Percentiles rank a stretch among this genome's conserved stretches.
These are phyloP conservation scores for Bimastos eiseni DNA, from an alignment of 2,888 invertebrate species.

Conservation along the genomic window DNA sequence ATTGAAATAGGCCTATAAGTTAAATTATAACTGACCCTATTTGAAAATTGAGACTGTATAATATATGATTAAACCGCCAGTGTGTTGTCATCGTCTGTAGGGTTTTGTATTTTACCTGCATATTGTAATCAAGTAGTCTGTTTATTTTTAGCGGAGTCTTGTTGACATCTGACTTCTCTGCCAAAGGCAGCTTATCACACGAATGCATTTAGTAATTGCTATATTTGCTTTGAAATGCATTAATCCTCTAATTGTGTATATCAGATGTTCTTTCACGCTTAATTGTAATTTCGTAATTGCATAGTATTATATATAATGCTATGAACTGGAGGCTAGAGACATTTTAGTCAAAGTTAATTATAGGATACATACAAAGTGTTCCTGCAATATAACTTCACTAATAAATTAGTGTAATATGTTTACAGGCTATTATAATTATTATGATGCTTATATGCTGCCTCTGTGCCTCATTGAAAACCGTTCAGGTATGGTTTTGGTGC, in stretches of 20 bases:
- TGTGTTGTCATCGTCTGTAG: neutral
- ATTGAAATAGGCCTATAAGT: neutral
- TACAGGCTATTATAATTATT: neutral
- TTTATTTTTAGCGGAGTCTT: no score
- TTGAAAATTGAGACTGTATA: neutral
- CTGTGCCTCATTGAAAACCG: no score
- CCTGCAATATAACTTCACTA: neutral
- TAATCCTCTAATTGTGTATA: neutral
- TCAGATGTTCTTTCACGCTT: neutral
- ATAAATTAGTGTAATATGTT: neutral
- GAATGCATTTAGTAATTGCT: neutral
- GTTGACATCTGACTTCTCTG: neutral
- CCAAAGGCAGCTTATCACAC: neutral
- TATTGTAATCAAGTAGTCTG: neutral
- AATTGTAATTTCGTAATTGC: neutral
- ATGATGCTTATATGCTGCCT: no score
- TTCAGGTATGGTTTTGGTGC: no score
- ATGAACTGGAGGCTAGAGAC: neutral
- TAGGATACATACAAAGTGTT: no score
- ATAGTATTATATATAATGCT: neutral
- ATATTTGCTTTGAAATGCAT: neutral
- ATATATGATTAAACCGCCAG: neutral
- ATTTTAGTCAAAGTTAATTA: neutral
- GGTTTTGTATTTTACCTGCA: neutral
- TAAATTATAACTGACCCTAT: no score